Percentiles rank a stretch among this genome's conserved stretches.
Evolutionary conservation across 1,140 invertebrate species (phyloP).

Genomic region (Myzus persicae): DNA sequence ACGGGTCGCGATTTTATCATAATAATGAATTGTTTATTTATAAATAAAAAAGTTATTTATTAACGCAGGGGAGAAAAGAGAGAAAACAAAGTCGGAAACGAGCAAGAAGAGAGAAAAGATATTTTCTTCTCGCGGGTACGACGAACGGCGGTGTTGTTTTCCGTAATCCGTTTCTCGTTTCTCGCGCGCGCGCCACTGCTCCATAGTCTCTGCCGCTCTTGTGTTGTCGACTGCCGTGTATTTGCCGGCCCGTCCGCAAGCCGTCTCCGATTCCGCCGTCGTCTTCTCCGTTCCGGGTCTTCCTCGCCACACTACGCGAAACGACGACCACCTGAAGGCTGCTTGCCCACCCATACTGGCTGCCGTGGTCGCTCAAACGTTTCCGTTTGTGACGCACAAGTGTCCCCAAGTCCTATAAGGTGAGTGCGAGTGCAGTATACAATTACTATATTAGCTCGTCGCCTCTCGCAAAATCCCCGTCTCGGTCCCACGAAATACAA

Average conservation of each 20-base stretch:
- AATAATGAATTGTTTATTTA: conserved; percentile 58
- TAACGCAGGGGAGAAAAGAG: neutral
- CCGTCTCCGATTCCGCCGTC: neutral
- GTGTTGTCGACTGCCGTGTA: neutral
- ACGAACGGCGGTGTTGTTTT: neutral
- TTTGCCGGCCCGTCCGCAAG: neutral
- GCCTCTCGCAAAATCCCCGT: neutral
- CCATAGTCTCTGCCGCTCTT: no score
- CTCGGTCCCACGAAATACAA: neutral
- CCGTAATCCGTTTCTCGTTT: neutral
- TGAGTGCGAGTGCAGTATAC: neutral
- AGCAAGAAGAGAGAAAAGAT: neutral
- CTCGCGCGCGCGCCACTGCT: neutral
- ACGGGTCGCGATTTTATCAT: conserved; percentile 39
- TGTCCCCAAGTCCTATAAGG: neutral
- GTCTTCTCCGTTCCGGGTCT: neutral
- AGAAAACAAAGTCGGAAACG: neutral
- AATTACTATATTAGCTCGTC: neutral
- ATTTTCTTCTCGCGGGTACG: neutral
- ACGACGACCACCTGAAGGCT: neutral
- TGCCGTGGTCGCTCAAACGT: neutral
- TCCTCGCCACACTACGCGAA: neutral
- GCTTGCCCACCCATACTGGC: neutral
- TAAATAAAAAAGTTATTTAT: conserved; percentile 58
- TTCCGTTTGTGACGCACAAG: neutral